Percentiles rank a stretch among this genome's conserved stretches.
Conservation (phyloP, 2,797 vertebrate species). For the Eupleurogrammus muticus region DNA sequence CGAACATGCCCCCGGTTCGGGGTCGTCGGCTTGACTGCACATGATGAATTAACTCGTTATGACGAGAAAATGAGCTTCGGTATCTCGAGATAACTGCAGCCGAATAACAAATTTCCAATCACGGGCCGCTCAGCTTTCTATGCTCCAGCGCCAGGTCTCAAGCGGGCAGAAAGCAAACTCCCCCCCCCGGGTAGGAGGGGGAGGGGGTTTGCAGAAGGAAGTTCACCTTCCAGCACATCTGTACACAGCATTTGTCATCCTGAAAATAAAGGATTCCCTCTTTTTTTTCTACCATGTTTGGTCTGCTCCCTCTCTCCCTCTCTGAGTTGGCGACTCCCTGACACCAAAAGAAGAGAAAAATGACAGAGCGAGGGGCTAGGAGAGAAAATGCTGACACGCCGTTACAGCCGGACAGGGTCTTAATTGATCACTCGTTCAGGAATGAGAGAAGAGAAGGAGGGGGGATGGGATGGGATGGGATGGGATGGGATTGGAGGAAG, state of each 20-base stretch:
- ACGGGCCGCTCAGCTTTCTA: no score
- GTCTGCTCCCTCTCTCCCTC: conserved; percentile 55
- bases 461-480: neutral
- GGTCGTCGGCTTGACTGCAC: no score
- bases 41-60: no score
- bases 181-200: conserved; percentile 20
- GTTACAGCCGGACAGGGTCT: conserved; percentile 68
- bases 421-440: conserved; percentile 84
- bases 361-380: conserved; percentile 58
- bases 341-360: conserved; percentile 67
- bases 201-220: conserved; percentile 31
- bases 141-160: conserved; percentile 9
- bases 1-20: no score
- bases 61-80: no score
- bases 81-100: no score
- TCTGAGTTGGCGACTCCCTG: conserved; percentile 43
- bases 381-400: conserved; percentile 77
- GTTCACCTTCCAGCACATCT: conserved; percentile 58
- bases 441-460: conserved; percentile 41
- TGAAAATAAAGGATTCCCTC: conserved; percentile 72
- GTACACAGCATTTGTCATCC: conserved; percentile 61
- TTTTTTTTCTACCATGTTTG: conserved; percentile 62
- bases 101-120: no score
- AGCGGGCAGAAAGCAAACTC: conserved; percentile 46
- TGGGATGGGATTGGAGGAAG: conserved; percentile 11